A percentile compares a stretch with the other conserved stretches of the same genome.
These are phyloP conservation scores for Anguilla marmorata DNA, from an alignment of 2,797 vertebrate species.

Conservation along the genomic window DNA sequence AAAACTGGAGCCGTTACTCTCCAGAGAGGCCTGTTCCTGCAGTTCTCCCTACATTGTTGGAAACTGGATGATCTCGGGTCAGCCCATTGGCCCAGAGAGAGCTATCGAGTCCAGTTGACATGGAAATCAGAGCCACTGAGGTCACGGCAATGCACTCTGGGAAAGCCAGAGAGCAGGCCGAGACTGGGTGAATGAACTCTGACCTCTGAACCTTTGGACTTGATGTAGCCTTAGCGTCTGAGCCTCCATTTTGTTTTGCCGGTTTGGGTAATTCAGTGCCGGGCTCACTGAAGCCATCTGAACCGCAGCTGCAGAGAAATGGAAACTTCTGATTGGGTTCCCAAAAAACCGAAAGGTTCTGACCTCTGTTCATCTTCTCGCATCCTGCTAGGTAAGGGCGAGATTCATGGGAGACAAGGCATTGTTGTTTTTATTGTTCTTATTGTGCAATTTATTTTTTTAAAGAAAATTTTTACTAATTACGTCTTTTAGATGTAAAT, in stretches of 20 bases:
- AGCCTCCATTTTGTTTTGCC: background rate
- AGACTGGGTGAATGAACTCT: background rate
- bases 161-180: slow-evolving; percentile 5
- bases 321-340: background rate
- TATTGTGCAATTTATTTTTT: too few species aligned
- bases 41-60: slow-evolving; percentile 5
- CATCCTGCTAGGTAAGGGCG: background rate
- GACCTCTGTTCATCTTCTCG: background rate
- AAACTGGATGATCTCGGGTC: slow-evolving; percentile 5
- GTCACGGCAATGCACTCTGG: slow-evolving; percentile 21
- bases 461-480: too few species aligned
- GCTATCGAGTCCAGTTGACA: slow-evolving; percentile 28
- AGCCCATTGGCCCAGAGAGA: background rate
- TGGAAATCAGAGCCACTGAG: slow-evolving; percentile 35
- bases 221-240: background rate
- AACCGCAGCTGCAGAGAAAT: background rate
- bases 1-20: background rate
- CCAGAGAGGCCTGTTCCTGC: background rate
- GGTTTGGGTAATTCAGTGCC: background rate
- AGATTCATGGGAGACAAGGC: background rate
- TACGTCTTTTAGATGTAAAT: too few species aligned
- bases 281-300: background rate
- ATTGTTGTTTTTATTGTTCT: background rate
- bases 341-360: background rate
- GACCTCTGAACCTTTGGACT: background rate